Percentiles rank a stretch among this genome's conserved stretches.
Conservation (phyloP, 2,113 vertebrate species). For the Poeciliopsis retropinna region DNA sequence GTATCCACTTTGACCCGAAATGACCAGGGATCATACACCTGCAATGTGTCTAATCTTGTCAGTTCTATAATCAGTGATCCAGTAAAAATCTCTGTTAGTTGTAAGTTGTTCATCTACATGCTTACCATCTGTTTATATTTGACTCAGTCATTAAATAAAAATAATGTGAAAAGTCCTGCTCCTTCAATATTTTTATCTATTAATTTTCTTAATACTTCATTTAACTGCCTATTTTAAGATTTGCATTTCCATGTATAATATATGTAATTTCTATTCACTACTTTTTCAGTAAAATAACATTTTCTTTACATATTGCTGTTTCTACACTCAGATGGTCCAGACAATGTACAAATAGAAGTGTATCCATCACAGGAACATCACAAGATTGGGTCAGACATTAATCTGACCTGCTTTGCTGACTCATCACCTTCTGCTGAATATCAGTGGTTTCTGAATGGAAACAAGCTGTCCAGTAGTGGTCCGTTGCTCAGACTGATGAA, state of each 20-base stretch:
- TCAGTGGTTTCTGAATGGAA: constrained; percentile 47
- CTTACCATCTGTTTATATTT: too few relatives aligned
- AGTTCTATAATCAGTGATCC: constrained; percentile 35
- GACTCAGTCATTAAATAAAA: too few relatives aligned
- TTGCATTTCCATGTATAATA: too few relatives aligned
- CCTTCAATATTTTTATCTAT: not conserved
- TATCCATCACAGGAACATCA: constrained; percentile 3
- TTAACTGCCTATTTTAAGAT: too few relatives aligned
- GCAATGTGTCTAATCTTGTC: constrained; percentile 6
- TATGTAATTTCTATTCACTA: too few relatives aligned
- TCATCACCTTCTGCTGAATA: constrained; percentile 54
- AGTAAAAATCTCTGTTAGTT: constrained; percentile 44
- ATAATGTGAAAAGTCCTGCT: not conserved
- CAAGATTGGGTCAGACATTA: constrained; percentile 43
- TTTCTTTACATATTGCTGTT: not conserved
- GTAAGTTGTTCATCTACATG: constrained; percentile 48
- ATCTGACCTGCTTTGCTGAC: constrained; percentile 50
- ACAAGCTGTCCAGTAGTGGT: not conserved
- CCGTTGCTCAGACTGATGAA: constrained; percentile 1
- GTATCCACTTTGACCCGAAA: constrained; percentile 50
- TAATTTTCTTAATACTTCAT: too few relatives aligned
- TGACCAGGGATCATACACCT: constrained; percentile 52
- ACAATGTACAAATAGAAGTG: not conserved
- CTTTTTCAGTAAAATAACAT: not conserved
- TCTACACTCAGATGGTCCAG: constrained; percentile 51